Conservation (phyloP, 2,888 invertebrate genomes). For the Bembecia ichneumoniformis region DNA sequence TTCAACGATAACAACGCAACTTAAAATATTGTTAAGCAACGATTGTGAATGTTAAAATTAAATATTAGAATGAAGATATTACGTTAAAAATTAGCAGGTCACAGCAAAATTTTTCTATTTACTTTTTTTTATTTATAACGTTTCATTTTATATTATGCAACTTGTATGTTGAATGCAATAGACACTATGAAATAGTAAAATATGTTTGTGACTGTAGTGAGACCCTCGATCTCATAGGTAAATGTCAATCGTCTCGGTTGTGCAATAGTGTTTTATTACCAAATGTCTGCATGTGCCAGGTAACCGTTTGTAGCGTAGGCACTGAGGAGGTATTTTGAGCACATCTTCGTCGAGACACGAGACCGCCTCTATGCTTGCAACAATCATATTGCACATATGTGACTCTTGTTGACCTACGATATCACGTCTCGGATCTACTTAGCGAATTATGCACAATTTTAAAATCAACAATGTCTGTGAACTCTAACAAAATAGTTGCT, state of each 20-base stretch:
- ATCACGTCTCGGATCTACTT: not conserved
- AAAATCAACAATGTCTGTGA: too few species aligned
- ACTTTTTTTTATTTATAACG: not conserved
- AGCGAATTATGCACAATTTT: too few species aligned
- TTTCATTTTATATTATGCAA: constrained; percentile 17
- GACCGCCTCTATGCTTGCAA: constrained; percentile 12
- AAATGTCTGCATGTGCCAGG: constrained; percentile 37
- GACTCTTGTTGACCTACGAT: constrained; percentile 4
- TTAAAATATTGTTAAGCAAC: not conserved
- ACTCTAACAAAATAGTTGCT: too few species aligned
- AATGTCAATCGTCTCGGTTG: constrained; percentile 59
- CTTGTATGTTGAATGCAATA: constrained; percentile 14
- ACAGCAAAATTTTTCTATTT: not conserved
- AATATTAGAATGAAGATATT: not conserved
- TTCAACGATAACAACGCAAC: constrained; percentile 11
- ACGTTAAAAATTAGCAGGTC: too few species aligned
- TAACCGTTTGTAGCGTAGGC: constrained; percentile 22
- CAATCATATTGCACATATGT: not conserved
- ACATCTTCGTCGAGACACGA: constrained; percentile 28
- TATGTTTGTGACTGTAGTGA: constrained; percentile 13
- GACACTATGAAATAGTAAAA: constrained; percentile 26
- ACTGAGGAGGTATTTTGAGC: constrained; percentile 37
- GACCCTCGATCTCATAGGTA: constrained; percentile 37
- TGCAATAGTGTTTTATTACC: constrained; percentile 53
- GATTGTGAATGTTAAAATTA: not conserved